phyloP scores from a whole-genome alignment of 2,113 vertebrate genomes.

The Vulpes lagopus region DNA sequence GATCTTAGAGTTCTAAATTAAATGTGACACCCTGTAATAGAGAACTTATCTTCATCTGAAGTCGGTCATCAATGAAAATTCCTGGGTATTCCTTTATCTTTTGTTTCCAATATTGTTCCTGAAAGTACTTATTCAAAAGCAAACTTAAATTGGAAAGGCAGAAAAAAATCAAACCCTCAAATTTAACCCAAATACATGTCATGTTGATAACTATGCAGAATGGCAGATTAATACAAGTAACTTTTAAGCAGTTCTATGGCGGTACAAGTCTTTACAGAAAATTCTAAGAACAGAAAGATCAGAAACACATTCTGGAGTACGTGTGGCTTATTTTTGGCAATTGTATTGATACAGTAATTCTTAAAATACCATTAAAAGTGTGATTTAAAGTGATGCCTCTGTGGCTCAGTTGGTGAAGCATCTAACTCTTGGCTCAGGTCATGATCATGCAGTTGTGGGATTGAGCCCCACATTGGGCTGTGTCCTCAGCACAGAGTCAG shows the following conservation, averaged over 20 bases:
- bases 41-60: background rate
- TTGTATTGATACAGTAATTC: background rate
- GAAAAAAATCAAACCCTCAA: background rate
- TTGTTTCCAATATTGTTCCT: background rate
- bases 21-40: background rate
- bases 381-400: background rate
- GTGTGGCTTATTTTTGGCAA: background rate
- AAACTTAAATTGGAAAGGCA: background rate
- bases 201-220: background rate
- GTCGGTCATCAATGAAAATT: background rate
- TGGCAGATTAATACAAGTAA: background rate
- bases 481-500: background rate
- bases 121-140: background rate
- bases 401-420: background rate
- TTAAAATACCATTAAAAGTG: background rate
- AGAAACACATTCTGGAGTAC: background rate
- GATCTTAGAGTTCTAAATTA: background rate
- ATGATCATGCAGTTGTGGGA: background rate
- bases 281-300: background rate
- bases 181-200: background rate
- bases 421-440: background rate
- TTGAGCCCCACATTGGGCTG: accelerated
- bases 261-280: background rate
- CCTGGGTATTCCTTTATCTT: background rate
- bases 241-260: background rate